These are phyloP conservation scores for Buceros bicornis DNA, from an alignment of 2,797 vertebrate genomes.

Conservation along the genomic window DNA sequence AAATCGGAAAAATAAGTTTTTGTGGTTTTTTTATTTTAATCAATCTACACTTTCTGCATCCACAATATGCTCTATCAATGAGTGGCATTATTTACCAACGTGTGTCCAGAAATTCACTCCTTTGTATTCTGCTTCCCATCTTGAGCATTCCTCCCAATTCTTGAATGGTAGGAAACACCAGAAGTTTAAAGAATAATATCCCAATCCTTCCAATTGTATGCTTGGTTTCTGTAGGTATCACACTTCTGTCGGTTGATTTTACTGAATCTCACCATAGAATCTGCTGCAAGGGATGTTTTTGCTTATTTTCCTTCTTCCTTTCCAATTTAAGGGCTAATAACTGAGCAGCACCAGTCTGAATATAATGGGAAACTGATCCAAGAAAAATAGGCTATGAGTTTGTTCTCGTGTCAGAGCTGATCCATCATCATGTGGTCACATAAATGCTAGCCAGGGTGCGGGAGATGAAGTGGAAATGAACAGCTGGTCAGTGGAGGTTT, in stretches of 20 bases:
- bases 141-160: neutral
- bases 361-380: neutral
- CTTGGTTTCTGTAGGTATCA: neutral
- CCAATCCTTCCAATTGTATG: neutral
- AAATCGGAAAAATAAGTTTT: neutral
- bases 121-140: neutral
- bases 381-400: neutral
- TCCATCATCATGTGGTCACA: neutral
- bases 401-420: neutral
- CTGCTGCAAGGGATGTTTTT: neutral
- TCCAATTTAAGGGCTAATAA: neutral
- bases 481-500: neutral
- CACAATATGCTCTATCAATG: fast-evolving
- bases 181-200: neutral
- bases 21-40: neutral
- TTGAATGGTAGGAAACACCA: neutral
- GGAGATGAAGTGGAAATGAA: neutral
- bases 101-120: neutral
- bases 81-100: neutral
- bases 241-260: neutral
- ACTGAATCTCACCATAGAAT: neutral
- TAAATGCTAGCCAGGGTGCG: neutral
- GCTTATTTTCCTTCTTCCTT: neutral
- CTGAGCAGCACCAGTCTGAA: neutral
- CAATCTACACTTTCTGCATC: neutral